Evolutionary conservation across 1,140 invertebrate species (phyloP), one percentile per base, ranked within the genome.

Genomic region (Euura saliciscinereae): DNA sequence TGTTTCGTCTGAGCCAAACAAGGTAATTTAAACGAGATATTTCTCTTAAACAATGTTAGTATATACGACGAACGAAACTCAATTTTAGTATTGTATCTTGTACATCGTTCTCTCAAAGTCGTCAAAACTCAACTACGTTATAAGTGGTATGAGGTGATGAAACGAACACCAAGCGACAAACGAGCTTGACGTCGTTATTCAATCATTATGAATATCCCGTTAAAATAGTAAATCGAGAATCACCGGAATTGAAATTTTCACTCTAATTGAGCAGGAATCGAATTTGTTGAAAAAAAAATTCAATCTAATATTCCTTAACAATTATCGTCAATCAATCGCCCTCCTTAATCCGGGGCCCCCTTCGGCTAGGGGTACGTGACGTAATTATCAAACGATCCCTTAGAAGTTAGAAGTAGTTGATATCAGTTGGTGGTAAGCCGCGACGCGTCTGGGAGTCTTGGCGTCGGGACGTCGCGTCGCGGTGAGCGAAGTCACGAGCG

Each of bases 1-100:
- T 59, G 51, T 59, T 59, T 59, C 51, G 51, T 11, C 51, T 59
- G 51, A 59, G 6, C 51, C 51, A 59, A 59, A 59, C 51, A 59
- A 59, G 51, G 51, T 59, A 59, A 59, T 59, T 59, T 59, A 59
- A 59, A 59, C 51, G 51, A 59, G 51, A 59, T 59, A 59, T 59
- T 59, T 59, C 51, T 59, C 51, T 59, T 59, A 6, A 59, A 59
- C 51, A 59, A 59, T 59, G 51, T 28, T 28, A 28, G 28, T 28
- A 28, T 28, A n/a, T 59, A 11, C 10, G 51, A 59, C 51, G 5
- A 6, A 8, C 51, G 51, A 59, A 59, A 59, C 51, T 59, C 51
- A 59, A 59, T 59, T 59, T 59, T n/a, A 59, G 51, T 59, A 59
- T 59, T 28, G 28, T 28, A 28, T 28, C 28, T 28, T 28, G 28